Evolutionary conservation across 2,888 invertebrate genomes (phyloP).

Genomic region (Plagodis dolabraria): DNA sequence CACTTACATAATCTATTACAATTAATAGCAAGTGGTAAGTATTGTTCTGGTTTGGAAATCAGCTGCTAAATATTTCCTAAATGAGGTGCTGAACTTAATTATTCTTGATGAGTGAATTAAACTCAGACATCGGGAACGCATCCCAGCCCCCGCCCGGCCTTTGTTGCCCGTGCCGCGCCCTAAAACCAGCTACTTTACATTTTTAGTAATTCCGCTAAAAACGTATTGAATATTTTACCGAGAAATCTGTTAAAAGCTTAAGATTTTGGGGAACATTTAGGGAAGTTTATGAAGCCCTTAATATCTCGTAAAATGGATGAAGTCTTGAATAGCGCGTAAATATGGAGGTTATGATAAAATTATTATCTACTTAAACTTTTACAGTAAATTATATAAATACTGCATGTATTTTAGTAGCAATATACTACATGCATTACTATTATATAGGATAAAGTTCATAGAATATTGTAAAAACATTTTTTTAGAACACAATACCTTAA

Average conservation of each 20-base stretch:
- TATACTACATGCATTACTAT: no score
- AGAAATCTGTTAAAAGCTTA: slow-evolving; percentile 17
- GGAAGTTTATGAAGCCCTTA: slow-evolving; percentile 3
- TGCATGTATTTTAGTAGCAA: no score
- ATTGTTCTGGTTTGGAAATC: no score
- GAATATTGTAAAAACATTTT: no score
- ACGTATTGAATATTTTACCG: slow-evolving; percentile 22
- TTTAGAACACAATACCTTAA: no score
- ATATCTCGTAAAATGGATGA: slow-evolving; percentile 1
- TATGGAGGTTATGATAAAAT: neutral
- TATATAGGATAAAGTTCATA: no score
- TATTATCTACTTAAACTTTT: neutral
- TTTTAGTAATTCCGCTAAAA: slow-evolving; percentile 15
- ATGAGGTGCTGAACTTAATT: no score
- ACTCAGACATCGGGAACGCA: no score
- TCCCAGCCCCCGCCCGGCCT: neutral
- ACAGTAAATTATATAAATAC: neutral
- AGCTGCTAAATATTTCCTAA: no score
- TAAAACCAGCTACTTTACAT: slow-evolving; percentile 17
- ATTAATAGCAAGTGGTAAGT: no score
- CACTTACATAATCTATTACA: no score
- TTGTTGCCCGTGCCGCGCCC: slow-evolving; percentile 29
- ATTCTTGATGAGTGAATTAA: no score
- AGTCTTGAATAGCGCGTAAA: neutral
- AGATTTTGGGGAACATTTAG: slow-evolving; percentile 1